Evolutionary conservation across 2,888 invertebrate species (phyloP).

Genomic region (Hyles lineata): DNA sequence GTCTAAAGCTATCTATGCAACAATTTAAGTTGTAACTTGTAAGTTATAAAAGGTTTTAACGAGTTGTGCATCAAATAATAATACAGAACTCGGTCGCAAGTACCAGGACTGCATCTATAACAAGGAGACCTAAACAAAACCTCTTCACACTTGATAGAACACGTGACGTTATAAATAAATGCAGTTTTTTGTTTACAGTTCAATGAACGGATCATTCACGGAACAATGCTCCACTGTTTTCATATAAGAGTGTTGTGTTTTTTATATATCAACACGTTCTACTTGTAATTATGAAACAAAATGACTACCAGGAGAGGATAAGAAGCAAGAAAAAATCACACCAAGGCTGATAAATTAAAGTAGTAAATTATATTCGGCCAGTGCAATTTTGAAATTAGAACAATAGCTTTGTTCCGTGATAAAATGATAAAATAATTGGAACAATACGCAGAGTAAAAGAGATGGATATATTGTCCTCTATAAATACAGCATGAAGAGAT

Average conservation of each 20-base stretch:
- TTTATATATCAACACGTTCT: slow-evolving; percentile 19
- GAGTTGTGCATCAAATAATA: too few relatives aligned
- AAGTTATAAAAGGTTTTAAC: too few relatives aligned
- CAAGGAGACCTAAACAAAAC: slow-evolving; percentile 18
- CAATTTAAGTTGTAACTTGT: too few relatives aligned
- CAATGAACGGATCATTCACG: slow-evolving; percentile 23
- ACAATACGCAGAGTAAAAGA: not conserved
- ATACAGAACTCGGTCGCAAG: not conserved
- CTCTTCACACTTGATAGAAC: slow-evolving; percentile 19
- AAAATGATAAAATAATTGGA: not conserved
- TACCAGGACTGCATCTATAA: not conserved
- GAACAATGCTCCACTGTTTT: slow-evolving; percentile 26
- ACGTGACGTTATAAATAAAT: slow-evolving; percentile 24
- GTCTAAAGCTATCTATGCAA: too few relatives aligned
- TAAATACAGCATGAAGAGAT: not conserved
- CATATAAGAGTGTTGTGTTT: slow-evolving; percentile 6
- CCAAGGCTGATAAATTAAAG: too few relatives aligned
- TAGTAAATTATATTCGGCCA: too few relatives aligned
- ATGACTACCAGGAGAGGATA: not conserved
- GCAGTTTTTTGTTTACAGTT: slow-evolving; percentile 29
- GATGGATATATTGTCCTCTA: not conserved
- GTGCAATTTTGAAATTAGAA: too few relatives aligned
- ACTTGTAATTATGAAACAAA: slow-evolving; percentile 5
- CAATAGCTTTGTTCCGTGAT: not conserved
- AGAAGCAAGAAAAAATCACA: not conserved